phyloP scores from a whole-genome alignment of 2,797 vertebrate species.

The Lacerta viridis region DNA sequence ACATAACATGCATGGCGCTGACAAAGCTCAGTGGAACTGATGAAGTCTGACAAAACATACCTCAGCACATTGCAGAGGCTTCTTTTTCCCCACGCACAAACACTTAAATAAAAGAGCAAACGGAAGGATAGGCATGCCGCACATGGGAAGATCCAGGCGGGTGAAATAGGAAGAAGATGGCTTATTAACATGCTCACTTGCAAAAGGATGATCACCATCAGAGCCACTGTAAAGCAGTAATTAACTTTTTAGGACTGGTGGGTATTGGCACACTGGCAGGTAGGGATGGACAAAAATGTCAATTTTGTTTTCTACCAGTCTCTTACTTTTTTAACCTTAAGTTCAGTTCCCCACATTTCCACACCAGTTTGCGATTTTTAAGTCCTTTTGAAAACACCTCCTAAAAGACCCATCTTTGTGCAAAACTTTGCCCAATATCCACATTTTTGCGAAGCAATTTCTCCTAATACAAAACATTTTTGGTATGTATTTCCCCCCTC shows the following conservation, averaged over 20 bases:
- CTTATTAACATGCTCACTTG: background rate
- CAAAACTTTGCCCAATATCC: too few relatives aligned
- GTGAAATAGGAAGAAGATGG: too few relatives aligned
- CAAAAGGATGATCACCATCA: background rate
- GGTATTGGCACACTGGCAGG: background rate
- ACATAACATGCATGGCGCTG: slow-evolving; percentile 17
- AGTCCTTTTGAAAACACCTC: too few relatives aligned
- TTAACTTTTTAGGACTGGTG: background rate
- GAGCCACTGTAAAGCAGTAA: background rate
- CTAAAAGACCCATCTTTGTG: too few relatives aligned
- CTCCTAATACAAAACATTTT: too few relatives aligned
- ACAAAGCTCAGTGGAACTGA: slow-evolving; percentile 19
- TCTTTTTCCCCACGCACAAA: background rate
- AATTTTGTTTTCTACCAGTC: too few relatives aligned
- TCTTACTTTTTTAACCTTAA: too few relatives aligned
- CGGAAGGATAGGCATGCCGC: background rate
- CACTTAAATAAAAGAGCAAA: slow-evolving; percentile 21
- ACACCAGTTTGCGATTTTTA: too few relatives aligned
- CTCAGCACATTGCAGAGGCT: background rate
- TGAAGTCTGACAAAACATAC: slow-evolving; percentile 28
- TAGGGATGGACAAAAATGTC: too few relatives aligned
- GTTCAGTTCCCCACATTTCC: too few relatives aligned
- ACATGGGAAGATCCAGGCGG: background rate
- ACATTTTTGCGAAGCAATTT: too few relatives aligned
- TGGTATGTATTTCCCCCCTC: too few relatives aligned